These are phyloP conservation scores for Psittacula echo DNA, from an alignment of 2,797 vertebrate species.

Conservation along the genomic window DNA sequence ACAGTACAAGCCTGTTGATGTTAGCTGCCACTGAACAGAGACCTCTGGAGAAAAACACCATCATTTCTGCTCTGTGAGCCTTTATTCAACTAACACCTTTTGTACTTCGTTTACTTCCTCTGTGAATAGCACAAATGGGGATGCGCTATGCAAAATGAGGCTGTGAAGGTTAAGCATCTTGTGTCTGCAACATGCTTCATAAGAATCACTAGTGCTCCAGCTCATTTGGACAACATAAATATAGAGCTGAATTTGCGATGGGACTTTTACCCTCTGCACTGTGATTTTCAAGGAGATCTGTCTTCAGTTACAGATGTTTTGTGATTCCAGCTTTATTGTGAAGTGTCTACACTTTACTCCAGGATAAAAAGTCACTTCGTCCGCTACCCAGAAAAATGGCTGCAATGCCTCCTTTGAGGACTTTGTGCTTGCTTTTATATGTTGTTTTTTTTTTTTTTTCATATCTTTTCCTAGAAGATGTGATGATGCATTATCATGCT, in stretches of 20 bases:
- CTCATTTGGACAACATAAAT: not conserved
- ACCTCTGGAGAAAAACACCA: not conserved
- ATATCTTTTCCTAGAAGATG: not conserved
- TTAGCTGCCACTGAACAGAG: not conserved
- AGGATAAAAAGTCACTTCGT: not conserved
- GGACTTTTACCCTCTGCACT: not conserved
- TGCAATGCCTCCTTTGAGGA: not conserved
- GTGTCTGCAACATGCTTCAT: not conserved
- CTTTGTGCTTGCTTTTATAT: not conserved
- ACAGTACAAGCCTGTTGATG: not conserved
- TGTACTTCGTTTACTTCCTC: not conserved
- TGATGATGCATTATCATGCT: not conserved
- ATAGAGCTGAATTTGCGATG: not conserved
- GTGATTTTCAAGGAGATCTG: not conserved
- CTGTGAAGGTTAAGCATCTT: not conserved
- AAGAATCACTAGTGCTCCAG: not conserved
- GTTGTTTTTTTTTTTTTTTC: not conserved
- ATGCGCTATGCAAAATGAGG: not conserved
- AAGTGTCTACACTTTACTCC: not conserved
- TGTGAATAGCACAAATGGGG: not conserved
- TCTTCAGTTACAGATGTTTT: constrained; percentile 6
- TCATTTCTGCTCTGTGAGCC: not conserved
- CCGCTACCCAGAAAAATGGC: not conserved
- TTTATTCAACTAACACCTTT: not conserved
- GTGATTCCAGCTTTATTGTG: not conserved